A percentile compares a stretch with the other conserved stretches of the same genome.
Evolutionary conservation across 2,113 vertebrate genomes (phyloP).

Genomic region (Chaetura pelagica): DNA sequence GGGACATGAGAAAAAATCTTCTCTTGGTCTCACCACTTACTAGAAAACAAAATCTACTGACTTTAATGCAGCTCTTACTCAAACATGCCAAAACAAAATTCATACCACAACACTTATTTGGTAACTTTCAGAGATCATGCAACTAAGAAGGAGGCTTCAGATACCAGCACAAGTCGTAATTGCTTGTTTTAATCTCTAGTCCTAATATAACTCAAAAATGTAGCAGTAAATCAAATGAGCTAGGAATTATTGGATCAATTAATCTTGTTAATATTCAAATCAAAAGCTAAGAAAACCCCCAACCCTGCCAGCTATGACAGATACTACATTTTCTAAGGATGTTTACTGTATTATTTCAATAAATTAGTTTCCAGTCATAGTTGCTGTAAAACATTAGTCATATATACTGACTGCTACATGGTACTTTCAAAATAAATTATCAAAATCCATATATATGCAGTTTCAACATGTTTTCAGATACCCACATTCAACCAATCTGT

Average conservation of each 20-base stretch:
- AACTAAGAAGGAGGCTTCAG: neutral
- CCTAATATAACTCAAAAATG: neutral
- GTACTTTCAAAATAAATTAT: neutral
- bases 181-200: neutral
- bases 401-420: neutral
- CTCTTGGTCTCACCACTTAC: neutral
- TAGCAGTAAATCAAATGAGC: neutral
- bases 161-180: neutral
- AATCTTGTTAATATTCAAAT: neutral
- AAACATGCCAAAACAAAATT: neutral
- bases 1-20: neutral
- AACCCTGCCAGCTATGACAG: neutral
- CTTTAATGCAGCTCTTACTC: neutral
- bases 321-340: neutral
- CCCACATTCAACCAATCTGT: neutral
- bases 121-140: neutral
- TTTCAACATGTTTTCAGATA: neutral
- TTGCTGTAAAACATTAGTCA: neutral
- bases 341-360: neutral
- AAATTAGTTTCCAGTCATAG: neutral
- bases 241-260: neutral
- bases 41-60: neutral
- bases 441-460: neutral
- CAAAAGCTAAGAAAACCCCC: neutral
- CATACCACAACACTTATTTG: rapidly evolving